Conservation (phyloP, 2,888 invertebrate genomes). For the Eugnorisma glareosa region DNA sequence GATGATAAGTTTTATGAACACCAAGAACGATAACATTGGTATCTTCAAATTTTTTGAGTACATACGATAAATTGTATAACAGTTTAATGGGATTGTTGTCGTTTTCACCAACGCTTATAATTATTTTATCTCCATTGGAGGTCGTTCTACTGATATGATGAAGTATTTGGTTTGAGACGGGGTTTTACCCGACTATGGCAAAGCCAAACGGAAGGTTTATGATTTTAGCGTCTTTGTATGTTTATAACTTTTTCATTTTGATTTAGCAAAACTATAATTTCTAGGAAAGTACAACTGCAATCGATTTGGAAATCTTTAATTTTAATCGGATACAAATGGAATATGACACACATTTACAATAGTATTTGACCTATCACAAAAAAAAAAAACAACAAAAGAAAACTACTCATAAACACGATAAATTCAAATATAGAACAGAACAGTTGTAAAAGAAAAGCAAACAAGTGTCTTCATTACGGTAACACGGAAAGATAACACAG, state of each 20-base stretch:
- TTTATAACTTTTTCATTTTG: background rate
- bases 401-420: background rate
- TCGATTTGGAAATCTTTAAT: background rate
- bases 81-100: too few relatives aligned
- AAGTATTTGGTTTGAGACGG: background rate
- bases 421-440: background rate
- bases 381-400: too few relatives aligned
- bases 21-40: too few relatives aligned
- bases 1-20: too few relatives aligned
- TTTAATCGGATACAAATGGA: background rate
- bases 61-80: too few relatives aligned
- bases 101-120: too few relatives aligned
- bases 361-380: background rate
- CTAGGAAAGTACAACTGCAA: conserved; percentile 3
- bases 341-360: too few relatives aligned
- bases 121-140: background rate
- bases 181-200: background rate
- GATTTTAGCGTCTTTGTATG: background rate
- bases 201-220: background rate
- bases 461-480: background rate
- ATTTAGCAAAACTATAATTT: background rate
- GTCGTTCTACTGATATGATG: background rate
- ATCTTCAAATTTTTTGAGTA: too few relatives aligned
- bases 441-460: background rate
- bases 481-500: background rate